These are phyloP conservation scores for Malurus alboscapulatus DNA, from an alignment of 2,113 vertebrate species.

Conservation along the genomic window DNA sequence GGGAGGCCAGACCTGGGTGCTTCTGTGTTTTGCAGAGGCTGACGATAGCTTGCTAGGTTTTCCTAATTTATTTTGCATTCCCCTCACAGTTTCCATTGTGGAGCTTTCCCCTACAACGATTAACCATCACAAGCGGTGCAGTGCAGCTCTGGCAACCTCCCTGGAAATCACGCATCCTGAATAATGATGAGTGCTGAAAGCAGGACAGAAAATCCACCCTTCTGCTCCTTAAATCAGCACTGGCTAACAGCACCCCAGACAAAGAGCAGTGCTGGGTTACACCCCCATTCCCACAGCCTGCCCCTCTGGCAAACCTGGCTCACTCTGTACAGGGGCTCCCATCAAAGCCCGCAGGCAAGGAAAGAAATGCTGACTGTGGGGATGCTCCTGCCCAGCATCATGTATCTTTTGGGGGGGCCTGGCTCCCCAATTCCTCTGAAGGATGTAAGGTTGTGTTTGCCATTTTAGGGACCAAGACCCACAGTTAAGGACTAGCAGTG, in stretches of 20 bases:
- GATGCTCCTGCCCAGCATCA: background rate
- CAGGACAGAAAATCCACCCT: constrained; percentile 23
- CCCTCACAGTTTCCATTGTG: constrained; percentile 31
- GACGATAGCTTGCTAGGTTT: constrained; percentile 13
- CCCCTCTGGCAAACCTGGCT: background rate
- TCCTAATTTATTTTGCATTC: constrained; percentile 42
- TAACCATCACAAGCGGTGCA: constrained; percentile 29
- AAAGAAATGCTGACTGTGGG: background rate
- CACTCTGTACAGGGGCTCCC: fast-evolving
- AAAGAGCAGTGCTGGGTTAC: background rate
- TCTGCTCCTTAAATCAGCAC: background rate
- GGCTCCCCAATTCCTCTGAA: background rate
- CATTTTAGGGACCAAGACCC: background rate
- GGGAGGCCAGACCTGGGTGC: background rate
- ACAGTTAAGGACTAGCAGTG: background rate
- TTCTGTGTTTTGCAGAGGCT: background rate
- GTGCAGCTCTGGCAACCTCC: constrained; percentile 59
- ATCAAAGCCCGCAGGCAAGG: background rate
- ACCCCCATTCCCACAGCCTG: background rate
- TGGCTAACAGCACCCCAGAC: background rate
- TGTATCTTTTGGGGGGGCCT: fast-evolving
- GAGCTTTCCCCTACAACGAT: constrained; percentile 26
- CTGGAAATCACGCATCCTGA: constrained; percentile 55
- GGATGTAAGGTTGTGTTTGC: background rate
- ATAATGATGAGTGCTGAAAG: constrained; percentile 41